Conservation (phyloP, 2,113 vertebrate genomes). For the Semnopithecus entellus region DNA sequence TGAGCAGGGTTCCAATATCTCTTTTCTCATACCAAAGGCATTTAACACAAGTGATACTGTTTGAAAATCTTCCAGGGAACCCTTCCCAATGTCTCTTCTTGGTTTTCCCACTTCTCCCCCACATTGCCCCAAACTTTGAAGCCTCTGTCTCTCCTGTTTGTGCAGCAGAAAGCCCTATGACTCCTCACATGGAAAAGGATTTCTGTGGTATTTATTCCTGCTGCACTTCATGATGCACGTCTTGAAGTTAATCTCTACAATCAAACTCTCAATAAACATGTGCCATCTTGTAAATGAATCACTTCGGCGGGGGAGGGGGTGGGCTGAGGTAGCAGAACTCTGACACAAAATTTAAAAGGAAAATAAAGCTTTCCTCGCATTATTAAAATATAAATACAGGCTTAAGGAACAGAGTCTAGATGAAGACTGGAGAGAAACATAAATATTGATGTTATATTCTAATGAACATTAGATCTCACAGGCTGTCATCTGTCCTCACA, state of each 20-base stretch:
- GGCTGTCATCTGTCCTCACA: conserved; percentile 49
- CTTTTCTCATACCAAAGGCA: conserved; percentile 72
- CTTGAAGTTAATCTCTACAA: conserved; percentile 45
- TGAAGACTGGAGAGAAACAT: conserved; percentile 59
- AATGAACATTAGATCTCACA: conserved; percentile 58
- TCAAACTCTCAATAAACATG: conserved; percentile 52
- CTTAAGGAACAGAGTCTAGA: conserved; percentile 55
- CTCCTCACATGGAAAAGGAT: conserved; percentile 22
- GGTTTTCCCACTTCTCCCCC: neutral
- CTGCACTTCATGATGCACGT: too few relatives aligned
- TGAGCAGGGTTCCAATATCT: conserved; percentile 58
- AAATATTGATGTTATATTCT: conserved; percentile 73
- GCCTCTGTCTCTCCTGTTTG: neutral
- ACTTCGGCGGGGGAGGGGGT: neutral
- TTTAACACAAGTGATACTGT: conserved; percentile 62
- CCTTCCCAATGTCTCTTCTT: conserved; percentile 17
- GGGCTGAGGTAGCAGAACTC: conserved; percentile 13
- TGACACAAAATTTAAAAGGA: conserved; percentile 63
- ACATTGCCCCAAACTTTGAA: conserved; percentile 40
- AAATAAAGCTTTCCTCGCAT: conserved; percentile 60
- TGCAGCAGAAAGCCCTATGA: conserved; percentile 63
- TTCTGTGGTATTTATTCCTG: neutral
- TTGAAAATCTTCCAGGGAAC: conserved; percentile 68
- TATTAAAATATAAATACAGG: conserved; percentile 65
- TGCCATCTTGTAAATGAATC: conserved; percentile 37